phyloP scores from a whole-genome alignment of 2,113 vertebrate species.

The Datnioides undecimradiatus region DNA sequence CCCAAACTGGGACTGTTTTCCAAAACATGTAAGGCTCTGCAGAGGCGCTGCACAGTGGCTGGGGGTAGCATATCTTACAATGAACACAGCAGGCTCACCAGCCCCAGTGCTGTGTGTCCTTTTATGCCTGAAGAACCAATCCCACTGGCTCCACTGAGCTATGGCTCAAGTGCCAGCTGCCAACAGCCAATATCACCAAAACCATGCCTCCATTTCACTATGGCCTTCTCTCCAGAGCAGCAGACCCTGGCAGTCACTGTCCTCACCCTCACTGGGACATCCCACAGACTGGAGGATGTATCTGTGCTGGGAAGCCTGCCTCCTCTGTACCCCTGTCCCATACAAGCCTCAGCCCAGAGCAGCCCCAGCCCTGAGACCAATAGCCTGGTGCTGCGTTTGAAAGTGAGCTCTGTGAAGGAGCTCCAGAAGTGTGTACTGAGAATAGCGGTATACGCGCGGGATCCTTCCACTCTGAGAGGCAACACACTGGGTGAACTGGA shows the following conservation, averaged over 20 bases:
- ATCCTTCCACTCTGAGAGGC: conserved; percentile 51
- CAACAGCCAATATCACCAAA: conserved; percentile 35
- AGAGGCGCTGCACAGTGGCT: conserved; percentile 67
- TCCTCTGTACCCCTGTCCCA: conserved; percentile 64
- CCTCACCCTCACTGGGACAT: conserved; percentile 73
- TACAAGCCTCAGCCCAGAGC: conserved; percentile 11
- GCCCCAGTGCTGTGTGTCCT: conserved; percentile 9
- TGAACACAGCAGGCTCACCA: conserved; percentile 67
- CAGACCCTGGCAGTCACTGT: conserved; percentile 77
- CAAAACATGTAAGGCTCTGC: conserved; percentile 67
- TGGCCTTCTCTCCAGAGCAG: conserved; percentile 77
- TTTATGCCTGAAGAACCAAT: conserved; percentile 59
- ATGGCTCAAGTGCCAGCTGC: conserved; percentile 62
- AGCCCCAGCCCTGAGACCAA: conserved; percentile 52
- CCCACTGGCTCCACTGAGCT: conserved; percentile 50
- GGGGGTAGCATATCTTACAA: conserved; percentile 27
- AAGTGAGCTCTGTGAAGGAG: conserved; percentile 74
- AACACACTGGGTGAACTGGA: conserved; percentile 81
- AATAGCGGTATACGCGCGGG: conserved; percentile 68
- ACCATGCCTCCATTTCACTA: conserved; percentile 80
- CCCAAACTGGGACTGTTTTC: conserved; percentile 74
- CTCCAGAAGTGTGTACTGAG: conserved; percentile 78
- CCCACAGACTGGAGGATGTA: conserved; percentile 70
- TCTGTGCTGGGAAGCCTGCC: conserved; percentile 78
- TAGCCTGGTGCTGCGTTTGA: conserved; percentile 70